Percentiles rank a stretch among this genome's conserved stretches.
Evolutionary conservation across 2,888 invertebrate species (phyloP).

Genomic region (Lasius platythorax): DNA sequence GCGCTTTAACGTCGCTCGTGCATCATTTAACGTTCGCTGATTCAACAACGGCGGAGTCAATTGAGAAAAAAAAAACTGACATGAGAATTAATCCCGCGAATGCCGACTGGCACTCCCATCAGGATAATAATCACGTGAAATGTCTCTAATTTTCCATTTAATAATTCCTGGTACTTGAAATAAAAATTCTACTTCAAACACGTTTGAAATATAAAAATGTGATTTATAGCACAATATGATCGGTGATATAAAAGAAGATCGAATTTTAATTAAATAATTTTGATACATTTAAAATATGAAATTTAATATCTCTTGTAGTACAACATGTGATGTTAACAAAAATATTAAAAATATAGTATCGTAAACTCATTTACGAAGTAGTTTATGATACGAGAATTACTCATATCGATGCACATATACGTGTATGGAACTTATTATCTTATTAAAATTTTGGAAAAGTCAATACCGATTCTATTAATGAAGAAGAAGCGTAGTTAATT

Average conservation of each 20-base stretch:
- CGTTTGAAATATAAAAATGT: conserved; percentile 7
- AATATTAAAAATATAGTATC: not conserved
- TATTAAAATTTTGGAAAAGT: not conserved
- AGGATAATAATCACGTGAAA: not conserved
- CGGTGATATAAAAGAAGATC: not conserved
- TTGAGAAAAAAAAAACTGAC: conserved; percentile 25
- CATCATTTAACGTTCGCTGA: conserved; percentile 47
- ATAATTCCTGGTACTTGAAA: not conserved
- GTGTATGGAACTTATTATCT: not conserved
- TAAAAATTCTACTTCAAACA: not conserved
- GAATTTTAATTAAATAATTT: not conserved
- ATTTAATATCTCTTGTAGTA: not conserved
- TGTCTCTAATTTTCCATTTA: not conserved
- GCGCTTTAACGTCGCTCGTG: conserved; percentile 49
- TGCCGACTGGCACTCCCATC: not conserved
- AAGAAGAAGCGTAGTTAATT: conserved; percentile 31
- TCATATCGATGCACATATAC: not conserved
- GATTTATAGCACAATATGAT: not conserved
- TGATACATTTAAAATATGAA: not conserved
- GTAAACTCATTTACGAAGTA: not conserved
- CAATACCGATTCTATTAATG: not conserved
- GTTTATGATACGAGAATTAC: too few species aligned
- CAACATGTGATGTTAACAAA: not conserved
- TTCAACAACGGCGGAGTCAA: conserved; percentile 26
- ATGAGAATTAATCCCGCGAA: conserved; percentile 15